These are phyloP conservation scores for Hyperoplus immaculatus DNA, from an alignment of 2,797 vertebrate genomes.

Conservation along the genomic window DNA sequence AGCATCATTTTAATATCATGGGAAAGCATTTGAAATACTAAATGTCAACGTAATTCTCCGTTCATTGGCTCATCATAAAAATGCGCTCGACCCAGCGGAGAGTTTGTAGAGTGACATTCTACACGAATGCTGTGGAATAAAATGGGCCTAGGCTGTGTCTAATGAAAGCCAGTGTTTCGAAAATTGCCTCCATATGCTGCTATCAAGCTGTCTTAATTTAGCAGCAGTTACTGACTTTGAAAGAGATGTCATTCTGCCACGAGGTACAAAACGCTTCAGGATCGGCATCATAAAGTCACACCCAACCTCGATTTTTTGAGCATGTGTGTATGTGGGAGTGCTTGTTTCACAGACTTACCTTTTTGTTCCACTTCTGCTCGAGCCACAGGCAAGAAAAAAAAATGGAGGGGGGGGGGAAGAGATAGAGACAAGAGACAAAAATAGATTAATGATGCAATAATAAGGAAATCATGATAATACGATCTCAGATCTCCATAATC, in stretches of 20 bases:
- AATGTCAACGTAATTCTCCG: conserved; percentile 73
- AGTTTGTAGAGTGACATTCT: conserved; percentile 75
- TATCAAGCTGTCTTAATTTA: conserved; percentile 75
- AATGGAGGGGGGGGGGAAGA: conserved; percentile 37
- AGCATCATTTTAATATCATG: conserved; percentile 63
- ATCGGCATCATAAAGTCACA: conserved; percentile 56
- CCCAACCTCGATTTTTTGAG: conserved; percentile 43
- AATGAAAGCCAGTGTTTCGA: conserved; percentile 75
- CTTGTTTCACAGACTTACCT: conserved; percentile 92
- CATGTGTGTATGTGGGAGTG: conserved; percentile 50
- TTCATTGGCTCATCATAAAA: conserved; percentile 72
- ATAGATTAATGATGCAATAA: conserved; percentile 89
- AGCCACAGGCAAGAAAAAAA: conserved; percentile 65
- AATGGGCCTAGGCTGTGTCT: conserved; percentile 61
- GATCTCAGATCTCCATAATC: conserved; percentile 83
- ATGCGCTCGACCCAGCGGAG: conserved; percentile 55
- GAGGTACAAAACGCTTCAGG: conserved; percentile 64
- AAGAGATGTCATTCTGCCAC: conserved; percentile 64
- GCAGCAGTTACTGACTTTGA: conserved; percentile 64
- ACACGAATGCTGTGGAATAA: conserved; percentile 53
- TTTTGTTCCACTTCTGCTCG: conserved; percentile 99
- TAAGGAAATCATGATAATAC: conserved; percentile 83
- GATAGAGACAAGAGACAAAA: conserved; percentile 76
- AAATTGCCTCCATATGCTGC: conserved; percentile 70
- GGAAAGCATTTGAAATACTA: conserved; percentile 68